Conservation (phyloP, 2,888 invertebrate species). For the Biston betularia region DNA sequence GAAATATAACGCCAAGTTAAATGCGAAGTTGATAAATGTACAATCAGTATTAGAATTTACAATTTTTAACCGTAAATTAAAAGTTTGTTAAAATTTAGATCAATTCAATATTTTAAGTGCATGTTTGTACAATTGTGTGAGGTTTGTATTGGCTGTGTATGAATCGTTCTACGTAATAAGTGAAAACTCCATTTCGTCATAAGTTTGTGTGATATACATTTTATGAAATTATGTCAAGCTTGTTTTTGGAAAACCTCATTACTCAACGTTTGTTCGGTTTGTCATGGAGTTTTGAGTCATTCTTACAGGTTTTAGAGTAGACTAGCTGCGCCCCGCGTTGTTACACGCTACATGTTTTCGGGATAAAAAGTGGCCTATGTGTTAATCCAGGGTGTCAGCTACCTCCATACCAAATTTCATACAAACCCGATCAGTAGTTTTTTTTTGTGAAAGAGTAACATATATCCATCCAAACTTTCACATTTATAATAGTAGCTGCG, state of each 20-base stretch:
- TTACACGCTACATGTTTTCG: too few relatives aligned
- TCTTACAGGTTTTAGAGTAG: too few relatives aligned
- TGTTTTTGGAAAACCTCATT: conserved; percentile 37
- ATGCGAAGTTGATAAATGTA: background rate
- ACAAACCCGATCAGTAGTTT: too few relatives aligned
- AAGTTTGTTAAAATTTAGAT: conserved; percentile 54
- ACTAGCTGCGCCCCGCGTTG: too few relatives aligned
- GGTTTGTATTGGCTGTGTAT: conserved; percentile 43
- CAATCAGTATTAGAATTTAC: background rate
- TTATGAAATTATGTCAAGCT: conserved; percentile 46
- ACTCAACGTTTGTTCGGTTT: conserved; percentile 30
- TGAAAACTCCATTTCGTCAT: conserved; percentile 57
- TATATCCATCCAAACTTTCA: too few relatives aligned
- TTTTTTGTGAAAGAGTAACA: too few relatives aligned
- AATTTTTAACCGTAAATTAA: conserved; percentile 29
- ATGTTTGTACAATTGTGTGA: conserved; percentile 53
- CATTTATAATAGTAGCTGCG: too few relatives aligned
- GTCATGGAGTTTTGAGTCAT: background rate
- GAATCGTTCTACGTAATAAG: conserved; percentile 43
- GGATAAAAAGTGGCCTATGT: too few relatives aligned
- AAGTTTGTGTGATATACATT: conserved; percentile 37
- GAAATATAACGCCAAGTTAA: conserved; percentile 8
- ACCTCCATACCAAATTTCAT: too few relatives aligned
- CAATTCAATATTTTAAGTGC: conserved; percentile 47
- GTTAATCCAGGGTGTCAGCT: too few relatives aligned